A percentile compares a stretch with the other conserved stretches of the same genome.
phyloP scores from a whole-genome alignment of 2,888 invertebrate genomes.

The Eupithecia vulgata region DNA sequence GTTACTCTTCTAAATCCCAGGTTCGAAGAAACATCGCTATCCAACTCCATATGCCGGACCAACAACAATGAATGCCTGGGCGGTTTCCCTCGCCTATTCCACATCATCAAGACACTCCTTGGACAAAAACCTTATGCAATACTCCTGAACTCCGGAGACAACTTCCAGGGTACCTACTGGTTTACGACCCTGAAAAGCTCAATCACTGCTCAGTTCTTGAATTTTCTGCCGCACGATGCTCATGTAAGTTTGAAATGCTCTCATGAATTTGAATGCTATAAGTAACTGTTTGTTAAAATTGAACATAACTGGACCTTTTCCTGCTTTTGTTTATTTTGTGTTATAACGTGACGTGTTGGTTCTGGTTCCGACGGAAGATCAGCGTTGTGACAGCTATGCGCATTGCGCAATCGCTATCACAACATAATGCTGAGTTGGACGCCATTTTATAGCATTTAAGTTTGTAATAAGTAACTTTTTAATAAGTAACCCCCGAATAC shows the following conservation, averaged over 20 bases:
- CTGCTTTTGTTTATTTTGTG: too few species aligned
- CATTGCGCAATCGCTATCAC: too few species aligned
- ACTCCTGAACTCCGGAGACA: constrained; percentile 92
- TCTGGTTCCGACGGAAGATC: too few species aligned
- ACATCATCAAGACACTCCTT: constrained; percentile 79
- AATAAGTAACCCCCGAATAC: too few species aligned
- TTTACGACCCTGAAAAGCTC: constrained; percentile 90
- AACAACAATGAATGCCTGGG: constrained; percentile 85
- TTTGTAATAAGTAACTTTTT: too few species aligned
- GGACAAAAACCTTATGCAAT: constrained; percentile 84
- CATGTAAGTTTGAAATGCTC: constrained; percentile 83
- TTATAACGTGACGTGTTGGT: too few species aligned
- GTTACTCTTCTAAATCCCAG: constrained; percentile 61
- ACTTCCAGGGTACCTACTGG: constrained; percentile 94
- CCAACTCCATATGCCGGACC: constrained; percentile 81
- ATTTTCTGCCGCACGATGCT: constrained; percentile 89
- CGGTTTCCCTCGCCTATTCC: constrained; percentile 87
- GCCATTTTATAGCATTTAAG: too few species aligned
- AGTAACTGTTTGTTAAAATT: too few species aligned
- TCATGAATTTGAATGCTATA: too few species aligned
- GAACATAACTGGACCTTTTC: too few species aligned
- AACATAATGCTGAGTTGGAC: too few species aligned
- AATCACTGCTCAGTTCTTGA: constrained; percentile 89
- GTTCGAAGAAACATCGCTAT: constrained; percentile 84
- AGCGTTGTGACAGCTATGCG: too few species aligned